Evolutionary conservation across 2,113 vertebrate genomes (phyloP), one percentile per base, ranked within the genome.

Genomic region (Beaufortia kweichowensis): DNA sequence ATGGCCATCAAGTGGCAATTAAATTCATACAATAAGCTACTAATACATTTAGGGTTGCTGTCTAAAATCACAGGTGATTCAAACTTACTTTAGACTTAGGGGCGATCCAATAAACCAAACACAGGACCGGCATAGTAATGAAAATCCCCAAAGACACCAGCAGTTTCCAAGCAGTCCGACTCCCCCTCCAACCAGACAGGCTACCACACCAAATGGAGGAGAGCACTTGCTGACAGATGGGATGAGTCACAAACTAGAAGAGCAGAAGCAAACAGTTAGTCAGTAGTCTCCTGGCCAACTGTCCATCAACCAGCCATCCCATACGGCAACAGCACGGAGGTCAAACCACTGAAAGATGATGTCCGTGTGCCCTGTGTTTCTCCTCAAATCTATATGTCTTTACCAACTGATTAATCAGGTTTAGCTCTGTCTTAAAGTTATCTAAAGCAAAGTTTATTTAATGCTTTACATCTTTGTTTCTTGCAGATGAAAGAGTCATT

Each of bases 161-260:
- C 35, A 95, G 83, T 86, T 95, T 94, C 93, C 93, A 95, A 82
- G 85, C 76, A 2, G 89, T 95, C 64, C 86, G 89, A 82, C 93
- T 96, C 78, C 93, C 94, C 73, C 91, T 86, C 94, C 94, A 95
- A 41, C 94, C 92, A 0, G 90, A 84, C 67, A 95, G 88, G 73
- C 87, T 91, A 28, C 94, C 93, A 56, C 93, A 93, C 94, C 94
- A 96, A 88, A 95, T 94, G 26, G 94, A 96, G 2, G 93, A 95
- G 41, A 96, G 89, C 57, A 95, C 95, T 89, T 96, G 95, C 84
- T 95, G 95, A 84, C 95, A 95, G 87, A 95, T 95, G 41, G 94
- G 94, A 63, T 95, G 95, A 0, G 94, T 94, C 83, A 94, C 94
- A 84, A 95, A 95, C 95, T 95, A 75, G 50, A 81, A 12, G 63